phyloP scores from a whole-genome alignment of 1,140 invertebrate species.

The Scaptomyza montana region DNA sequence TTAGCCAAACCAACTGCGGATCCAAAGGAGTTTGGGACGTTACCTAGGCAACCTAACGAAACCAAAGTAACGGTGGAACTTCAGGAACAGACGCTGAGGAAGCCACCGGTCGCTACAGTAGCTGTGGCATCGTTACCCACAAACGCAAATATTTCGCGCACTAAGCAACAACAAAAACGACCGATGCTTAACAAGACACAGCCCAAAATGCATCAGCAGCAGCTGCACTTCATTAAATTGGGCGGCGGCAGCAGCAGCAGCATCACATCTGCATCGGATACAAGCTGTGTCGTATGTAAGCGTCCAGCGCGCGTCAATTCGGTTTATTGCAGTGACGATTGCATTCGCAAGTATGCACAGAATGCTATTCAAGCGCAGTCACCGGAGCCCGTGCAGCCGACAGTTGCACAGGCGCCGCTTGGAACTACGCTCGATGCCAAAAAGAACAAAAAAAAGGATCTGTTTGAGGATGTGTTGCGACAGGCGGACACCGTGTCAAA shows the following conservation, averaged over 20 bases:
- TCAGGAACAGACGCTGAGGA: constrained; percentile 19
- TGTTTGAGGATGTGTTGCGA: constrained; percentile 74
- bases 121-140: not conserved
- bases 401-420: constrained; percentile 6
- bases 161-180: constrained; percentile 28
- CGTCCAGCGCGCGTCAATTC: constrained; percentile 88
- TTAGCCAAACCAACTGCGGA: constrained; percentile 17
- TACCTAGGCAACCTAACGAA: constrained; percentile 38
- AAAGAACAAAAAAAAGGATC: constrained; percentile 75
- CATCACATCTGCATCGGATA: constrained; percentile 11
- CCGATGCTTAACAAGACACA: constrained; percentile 15
- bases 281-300: constrained; percentile 89
- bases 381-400: constrained; percentile 35
- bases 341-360: constrained; percentile 93
- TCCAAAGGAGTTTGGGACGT: constrained; percentile 9
- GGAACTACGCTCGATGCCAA: constrained; percentile 41
- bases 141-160: constrained; percentile 6
- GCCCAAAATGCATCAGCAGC: constrained; percentile 51
- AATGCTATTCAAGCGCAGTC: constrained; percentile 85
- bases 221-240: constrained; percentile 62
- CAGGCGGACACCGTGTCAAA: constrained; percentile 70
- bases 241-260: constrained; percentile 16
- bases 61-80: constrained; percentile 36
- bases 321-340: constrained; percentile 95
- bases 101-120: constrained; percentile 5